Conservation (phyloP, 2,797 vertebrate genomes). For the Kryptolebias ocellatus region DNA sequence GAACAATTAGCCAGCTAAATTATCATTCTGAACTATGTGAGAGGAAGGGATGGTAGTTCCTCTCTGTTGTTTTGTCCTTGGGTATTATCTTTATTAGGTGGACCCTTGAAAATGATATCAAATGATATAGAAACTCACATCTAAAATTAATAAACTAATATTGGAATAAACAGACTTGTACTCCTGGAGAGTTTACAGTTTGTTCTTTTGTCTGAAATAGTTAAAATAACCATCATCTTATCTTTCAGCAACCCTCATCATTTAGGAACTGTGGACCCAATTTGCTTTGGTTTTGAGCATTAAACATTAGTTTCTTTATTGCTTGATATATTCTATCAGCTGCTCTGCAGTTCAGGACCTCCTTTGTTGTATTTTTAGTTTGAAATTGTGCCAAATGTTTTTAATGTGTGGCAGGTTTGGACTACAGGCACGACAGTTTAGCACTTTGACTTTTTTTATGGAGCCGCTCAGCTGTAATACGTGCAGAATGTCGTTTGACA, state of each 20-base stretch:
- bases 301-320: background rate
- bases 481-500: conserved; percentile 13
- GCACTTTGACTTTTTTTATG: conserved; percentile 8
- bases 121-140: background rate
- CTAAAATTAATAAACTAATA: background rate
- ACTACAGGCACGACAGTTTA: conserved; percentile 7
- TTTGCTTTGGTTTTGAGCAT: background rate
- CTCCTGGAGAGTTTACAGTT: background rate
- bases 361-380: conserved; percentile 26
- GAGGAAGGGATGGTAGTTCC: conserved; percentile 15
- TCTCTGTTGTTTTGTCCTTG: conserved; percentile 45
- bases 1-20: conserved; percentile 56
- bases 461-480: conserved; percentile 3
- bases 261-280: background rate
- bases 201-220: background rate
- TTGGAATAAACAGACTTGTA: background rate
- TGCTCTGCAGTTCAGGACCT: conserved; percentile 5
- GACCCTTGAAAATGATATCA: background rate
- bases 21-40: conserved; percentile 42
- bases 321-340: conserved; percentile 1
- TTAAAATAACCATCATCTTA: background rate
- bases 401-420: background rate
- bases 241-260: background rate
- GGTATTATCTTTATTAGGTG: conserved; percentile 2
- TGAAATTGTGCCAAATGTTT: conserved; percentile 17